Base-by-base conservation (phyloP, 1,140 invertebrate species). In the Adelges cooleyi region DNA sequence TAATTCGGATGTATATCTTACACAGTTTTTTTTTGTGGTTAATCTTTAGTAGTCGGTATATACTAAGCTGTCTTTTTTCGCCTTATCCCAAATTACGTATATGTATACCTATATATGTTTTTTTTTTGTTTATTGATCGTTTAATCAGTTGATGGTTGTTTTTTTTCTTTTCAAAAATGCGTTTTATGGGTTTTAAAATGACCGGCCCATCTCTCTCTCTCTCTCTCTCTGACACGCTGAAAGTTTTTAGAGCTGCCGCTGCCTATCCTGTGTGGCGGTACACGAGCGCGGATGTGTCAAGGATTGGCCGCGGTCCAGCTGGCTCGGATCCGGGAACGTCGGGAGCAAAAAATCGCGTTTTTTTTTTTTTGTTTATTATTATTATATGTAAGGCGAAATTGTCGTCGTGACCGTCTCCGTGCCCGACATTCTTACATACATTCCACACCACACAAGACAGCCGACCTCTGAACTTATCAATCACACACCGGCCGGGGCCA, bases 131-230 rank as follows among this genome's bases (percentile, higher is more conserved):
- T 11, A 33, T 33, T 33, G 29, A 33, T 33, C 29, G 11, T 33
- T 33, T n/a, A n/a, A n/a, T 11, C 29, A 33, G 29, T 33, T 11
- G 29, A 33, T 33, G 29, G 11, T 33, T 18, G 17, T 52, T 33
- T 29, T 15, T n/a, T n/a, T 18, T 20, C 40, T 2, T 18, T 3
- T 23, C 36, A 20, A 46, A 59, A 62, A 62, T 22, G 42, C 25
- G 23, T 62, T 62, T 62, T 29, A 62, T 46, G 42, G 42, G 10
- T 48, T 62, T 62, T 62, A 62, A 62, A 62, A 62, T 48, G 56
- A 48, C 56, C 56, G 29, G 44, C 56, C 27, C n/a, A n/a, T n/a
- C n/a, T n/a, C n/a, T n/a, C n/a, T n/a, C n/a, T n/a, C n/a, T n/a
- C n/a, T n/a, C n/a, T n/a, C n/a, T n/a, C n/a, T 27, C 40, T 3